A percentile compares a stretch with the other conserved stretches of the same genome.
Conservation (phyloP, 2,113 vertebrate genomes). For the Zootoca vivipara region DNA sequence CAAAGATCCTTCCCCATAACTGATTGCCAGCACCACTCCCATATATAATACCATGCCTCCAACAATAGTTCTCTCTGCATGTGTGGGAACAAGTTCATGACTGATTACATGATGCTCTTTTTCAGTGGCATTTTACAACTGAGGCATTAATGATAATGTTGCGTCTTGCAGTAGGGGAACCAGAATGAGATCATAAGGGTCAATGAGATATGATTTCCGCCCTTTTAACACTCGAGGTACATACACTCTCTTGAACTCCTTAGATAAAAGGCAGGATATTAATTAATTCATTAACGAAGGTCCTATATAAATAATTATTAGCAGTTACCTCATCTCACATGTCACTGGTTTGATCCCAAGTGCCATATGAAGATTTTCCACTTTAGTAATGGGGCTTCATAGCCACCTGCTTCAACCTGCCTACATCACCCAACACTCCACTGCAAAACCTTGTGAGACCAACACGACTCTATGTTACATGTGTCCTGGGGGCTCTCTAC, state of each 20-base stretch:
- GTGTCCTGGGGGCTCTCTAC: too few relatives aligned
- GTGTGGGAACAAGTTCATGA: neutral
- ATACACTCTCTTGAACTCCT: neutral
- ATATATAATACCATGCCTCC: neutral
- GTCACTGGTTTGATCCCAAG: neutral
- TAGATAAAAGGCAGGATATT: neutral
- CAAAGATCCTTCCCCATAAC: neutral
- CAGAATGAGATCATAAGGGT: neutral
- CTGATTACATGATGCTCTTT: neutral
- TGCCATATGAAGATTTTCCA: neutral
- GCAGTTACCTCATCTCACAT: neutral
- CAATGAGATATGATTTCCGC: neutral
- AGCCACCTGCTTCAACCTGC: neutral
- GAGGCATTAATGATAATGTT: neutral
- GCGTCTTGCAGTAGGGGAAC: neutral
- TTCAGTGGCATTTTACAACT: neutral
- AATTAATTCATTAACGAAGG: neutral
- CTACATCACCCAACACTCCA: neutral
- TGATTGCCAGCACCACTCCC: neutral
- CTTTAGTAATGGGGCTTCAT: neutral
- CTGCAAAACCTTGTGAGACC: too few relatives aligned
- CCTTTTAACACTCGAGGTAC: neutral
- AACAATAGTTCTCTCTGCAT: neutral
- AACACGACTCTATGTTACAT: too few relatives aligned
- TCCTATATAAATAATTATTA: neutral